Base-by-base conservation (phyloP, 1,140 invertebrate species). In the Pectinophora gossypiella region DNA sequence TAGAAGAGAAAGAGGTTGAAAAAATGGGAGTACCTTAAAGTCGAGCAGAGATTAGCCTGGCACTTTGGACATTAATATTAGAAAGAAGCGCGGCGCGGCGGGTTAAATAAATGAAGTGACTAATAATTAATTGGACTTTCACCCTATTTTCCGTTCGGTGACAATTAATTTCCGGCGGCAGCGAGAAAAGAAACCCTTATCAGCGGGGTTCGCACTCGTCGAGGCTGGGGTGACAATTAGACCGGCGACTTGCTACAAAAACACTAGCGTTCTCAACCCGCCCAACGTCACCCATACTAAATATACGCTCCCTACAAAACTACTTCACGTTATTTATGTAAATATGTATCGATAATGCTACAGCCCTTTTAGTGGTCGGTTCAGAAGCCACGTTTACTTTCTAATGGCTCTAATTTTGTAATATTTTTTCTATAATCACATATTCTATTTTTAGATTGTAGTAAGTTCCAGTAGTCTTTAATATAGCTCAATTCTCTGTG, bases 121-220 rank as follows among this genome's bases (percentile, higher is more conserved):
- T 82, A 83, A 83, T 86, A 86, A 86, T 86, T 86, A 86, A 86
- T 86, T 85, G 79, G 79, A 86, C 72, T 86, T 86, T 84, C 76
- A 72, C 81, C 83, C 83, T 76, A 83, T 86, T 86, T 86, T 85
- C 79, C 74, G 83, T 86, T 85, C 73, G 79, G 83, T 77, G 83
- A 86, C 80, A 85, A 84, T 86, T 85, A 84, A 86, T 86, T 86
- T 86, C 79, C 80, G 74, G 72, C 69, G 62, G 56, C 59, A 66
- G 68, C 56, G 68, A 73, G 72, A 77, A 84, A 84, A 83, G 76
- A 82, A 86, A 83, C 80, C 79, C 77, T 86, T 81, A 83, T 82
- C 78, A 83, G 69, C 75, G 68, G 32, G 54, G 68, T 74, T 76
- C 76, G 72, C 70, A 68, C 74, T 76, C 66, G 62, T 64, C 72